Evolutionary conservation across 2,888 invertebrate genomes (phyloP).

Genomic region (Operophtera brumata): DNA sequence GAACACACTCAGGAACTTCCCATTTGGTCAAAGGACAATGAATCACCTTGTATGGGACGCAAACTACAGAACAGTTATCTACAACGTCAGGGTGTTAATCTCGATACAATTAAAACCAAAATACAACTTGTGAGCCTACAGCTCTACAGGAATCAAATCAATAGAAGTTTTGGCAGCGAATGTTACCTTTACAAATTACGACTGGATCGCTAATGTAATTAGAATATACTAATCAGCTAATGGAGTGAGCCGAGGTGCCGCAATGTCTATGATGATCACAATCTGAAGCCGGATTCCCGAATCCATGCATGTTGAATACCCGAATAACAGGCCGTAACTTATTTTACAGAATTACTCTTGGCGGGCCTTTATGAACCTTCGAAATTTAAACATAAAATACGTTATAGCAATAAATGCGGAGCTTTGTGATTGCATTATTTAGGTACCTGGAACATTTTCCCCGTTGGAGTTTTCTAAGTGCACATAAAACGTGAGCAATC

Average conservation of each 20-base stretch:
- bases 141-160: conserved; percentile 11
- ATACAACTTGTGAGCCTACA: neutral
- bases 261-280: conserved; percentile 53
- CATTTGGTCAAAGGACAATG: neutral
- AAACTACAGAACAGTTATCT: neutral
- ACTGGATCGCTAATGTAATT: conserved; percentile 50
- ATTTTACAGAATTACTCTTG: conserved; percentile 29
- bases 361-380: conserved; percentile 31
- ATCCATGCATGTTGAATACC: conserved; percentile 29
- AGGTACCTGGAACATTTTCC: conserved; percentile 51
- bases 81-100: neutral
- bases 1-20: too few relatives aligned
- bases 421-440: conserved; percentile 62
- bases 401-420: conserved; percentile 53
- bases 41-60: neutral
- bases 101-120: conserved; percentile 6
- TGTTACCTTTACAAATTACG: conserved; percentile 32
- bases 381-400: conserved; percentile 51
- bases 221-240: conserved; percentile 65
- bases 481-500: conserved; percentile 75
- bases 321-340: conserved; percentile 24
- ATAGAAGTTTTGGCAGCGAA: conserved; percentile 26
- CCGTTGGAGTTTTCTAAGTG: conserved; percentile 61
- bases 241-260: conserved; percentile 55
- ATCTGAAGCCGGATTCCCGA: conserved; percentile 40